Conservation (phyloP, 2,113 vertebrate genomes). For the Amphiprion ocellaris region DNA sequence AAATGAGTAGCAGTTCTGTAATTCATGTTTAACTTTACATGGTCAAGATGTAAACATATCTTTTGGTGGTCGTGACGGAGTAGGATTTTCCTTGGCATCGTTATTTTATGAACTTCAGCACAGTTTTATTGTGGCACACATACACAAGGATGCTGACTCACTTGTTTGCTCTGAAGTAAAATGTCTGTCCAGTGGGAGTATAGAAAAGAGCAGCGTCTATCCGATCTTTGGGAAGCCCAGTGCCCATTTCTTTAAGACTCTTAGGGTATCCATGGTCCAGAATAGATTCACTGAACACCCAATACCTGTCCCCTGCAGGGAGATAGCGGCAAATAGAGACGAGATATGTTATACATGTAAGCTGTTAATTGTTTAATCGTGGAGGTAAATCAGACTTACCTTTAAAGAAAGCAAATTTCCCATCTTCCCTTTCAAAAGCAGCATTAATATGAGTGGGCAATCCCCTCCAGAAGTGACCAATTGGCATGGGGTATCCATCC, state of each 20-base stretch:
- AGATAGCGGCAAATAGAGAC: not conserved
- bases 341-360: not conserved
- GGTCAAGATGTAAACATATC: conserved; percentile 36
- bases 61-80: conserved; percentile 14
- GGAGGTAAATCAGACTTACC: conserved; percentile 73
- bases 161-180: conserved; percentile 92
- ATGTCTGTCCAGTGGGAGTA: conserved; percentile 92
- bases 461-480: conserved; percentile 93
- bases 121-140: not conserved
- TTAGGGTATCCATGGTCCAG: conserved; percentile 89
- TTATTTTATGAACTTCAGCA: conserved; percentile 5
- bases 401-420: conserved; percentile 95
- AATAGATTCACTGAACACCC: conserved; percentile 91
- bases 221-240: conserved; percentile 88
- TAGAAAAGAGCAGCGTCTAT: conserved; percentile 91
- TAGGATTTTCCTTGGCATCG: conserved; percentile 28
- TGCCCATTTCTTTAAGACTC: conserved; percentile 87
- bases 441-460: conserved; percentile 87
- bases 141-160: conserved; percentile 74
- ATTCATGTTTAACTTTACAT: conserved; percentile 33
- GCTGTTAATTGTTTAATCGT: not conserved
- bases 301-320: conserved; percentile 88
- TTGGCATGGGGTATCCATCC: conserved; percentile 93
- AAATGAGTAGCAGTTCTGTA: conserved; percentile 32
- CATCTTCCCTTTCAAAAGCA: conserved; percentile 93